These are phyloP conservation scores for Trichogramma pretiosum DNA, from an alignment of 1,140 invertebrate genomes.

Conservation along the genomic window DNA sequence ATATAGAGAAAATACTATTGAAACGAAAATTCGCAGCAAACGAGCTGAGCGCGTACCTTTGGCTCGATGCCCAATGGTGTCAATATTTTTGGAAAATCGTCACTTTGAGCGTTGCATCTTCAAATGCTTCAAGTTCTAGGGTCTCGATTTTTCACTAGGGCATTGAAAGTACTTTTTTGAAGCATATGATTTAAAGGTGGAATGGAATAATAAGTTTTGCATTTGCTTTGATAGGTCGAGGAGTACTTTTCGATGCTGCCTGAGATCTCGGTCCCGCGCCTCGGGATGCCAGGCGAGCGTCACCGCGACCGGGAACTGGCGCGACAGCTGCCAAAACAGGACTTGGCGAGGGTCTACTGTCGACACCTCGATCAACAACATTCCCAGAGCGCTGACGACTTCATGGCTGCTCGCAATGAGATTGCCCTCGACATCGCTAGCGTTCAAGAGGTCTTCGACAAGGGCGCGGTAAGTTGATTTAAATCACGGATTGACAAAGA, in stretches of 20 bases:
- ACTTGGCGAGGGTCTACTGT: slow-evolving; percentile 81
- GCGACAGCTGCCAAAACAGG: slow-evolving; percentile 87
- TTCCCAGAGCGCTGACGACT: slow-evolving; percentile 70
- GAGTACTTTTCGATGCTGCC: slow-evolving; percentile 65
- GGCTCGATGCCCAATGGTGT: no score
- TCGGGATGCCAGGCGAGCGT: slow-evolving; percentile 69
- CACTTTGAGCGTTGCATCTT: no score
- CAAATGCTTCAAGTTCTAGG: no score
- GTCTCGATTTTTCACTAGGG: no score
- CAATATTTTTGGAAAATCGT: no score
- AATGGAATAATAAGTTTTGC: no score
- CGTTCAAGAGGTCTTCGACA: slow-evolving; percentile 49
- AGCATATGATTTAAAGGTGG: no score
- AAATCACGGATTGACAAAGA: no score
- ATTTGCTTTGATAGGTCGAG: slow-evolving; percentile 44
- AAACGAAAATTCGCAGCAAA: no score
- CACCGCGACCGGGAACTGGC: slow-evolving; percentile 75
- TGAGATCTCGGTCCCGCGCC: slow-evolving; percentile 64
- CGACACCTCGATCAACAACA: slow-evolving; percentile 72
- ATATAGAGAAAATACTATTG: no score
- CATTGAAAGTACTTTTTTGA: no score
- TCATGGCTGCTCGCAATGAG: slow-evolving; percentile 85
- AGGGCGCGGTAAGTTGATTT: slow-evolving; percentile 40
- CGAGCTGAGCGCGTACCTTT: no score
- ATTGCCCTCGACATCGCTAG: slow-evolving; percentile 89